These are phyloP conservation scores for Allolobophora icterica DNA, from an alignment of 2,888 invertebrate species.

Conservation along the genomic window DNA sequence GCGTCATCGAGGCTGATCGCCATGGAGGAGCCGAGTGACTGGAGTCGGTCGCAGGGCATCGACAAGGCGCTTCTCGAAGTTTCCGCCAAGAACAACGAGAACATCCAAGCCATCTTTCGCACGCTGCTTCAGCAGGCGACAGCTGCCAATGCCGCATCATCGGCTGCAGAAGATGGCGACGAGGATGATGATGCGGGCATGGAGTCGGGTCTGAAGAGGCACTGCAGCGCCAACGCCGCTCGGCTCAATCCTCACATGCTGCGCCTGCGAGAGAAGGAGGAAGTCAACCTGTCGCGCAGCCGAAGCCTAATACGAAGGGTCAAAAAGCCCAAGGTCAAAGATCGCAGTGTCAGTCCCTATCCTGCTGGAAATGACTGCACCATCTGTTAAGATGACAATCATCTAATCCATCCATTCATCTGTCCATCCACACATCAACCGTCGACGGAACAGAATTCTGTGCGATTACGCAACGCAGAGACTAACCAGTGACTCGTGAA, in stretches of 20 bases:
- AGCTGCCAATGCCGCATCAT: slow-evolving; percentile 29
- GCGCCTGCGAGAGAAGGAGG: slow-evolving; percentile 54
- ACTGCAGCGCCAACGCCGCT: slow-evolving; percentile 76
- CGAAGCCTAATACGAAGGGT: slow-evolving; percentile 80
- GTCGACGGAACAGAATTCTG: too few relatives aligned
- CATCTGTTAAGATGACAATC: slow-evolving; percentile 33
- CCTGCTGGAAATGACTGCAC: slow-evolving; percentile 48
- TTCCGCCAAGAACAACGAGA: slow-evolving; percentile 71
- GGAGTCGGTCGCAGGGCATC: slow-evolving; percentile 45
- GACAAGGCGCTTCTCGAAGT: slow-evolving; percentile 71
- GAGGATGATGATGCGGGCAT: slow-evolving; percentile 48
- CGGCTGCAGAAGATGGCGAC: slow-evolving; percentile 42
- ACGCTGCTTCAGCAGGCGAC: slow-evolving; percentile 79
- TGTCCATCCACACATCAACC: background rate
- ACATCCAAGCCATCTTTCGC: slow-evolving; percentile 81
- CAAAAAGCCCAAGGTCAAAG: slow-evolving; percentile 67
- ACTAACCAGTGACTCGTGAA: background rate
- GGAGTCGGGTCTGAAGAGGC: slow-evolving; percentile 70
- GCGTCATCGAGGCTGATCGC: slow-evolving; percentile 68
- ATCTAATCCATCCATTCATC: slow-evolving; percentile 23
- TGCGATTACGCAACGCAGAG: background rate
- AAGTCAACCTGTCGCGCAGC: slow-evolving; percentile 67
- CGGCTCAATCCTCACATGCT: slow-evolving; percentile 61
- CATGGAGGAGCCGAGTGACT: slow-evolving; percentile 79
- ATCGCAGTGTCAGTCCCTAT: slow-evolving; percentile 51